These are phyloP conservation scores for Tetranychus urticae DNA, from an alignment of 1,140 invertebrate genomes.

Conservation along the genomic window DNA sequence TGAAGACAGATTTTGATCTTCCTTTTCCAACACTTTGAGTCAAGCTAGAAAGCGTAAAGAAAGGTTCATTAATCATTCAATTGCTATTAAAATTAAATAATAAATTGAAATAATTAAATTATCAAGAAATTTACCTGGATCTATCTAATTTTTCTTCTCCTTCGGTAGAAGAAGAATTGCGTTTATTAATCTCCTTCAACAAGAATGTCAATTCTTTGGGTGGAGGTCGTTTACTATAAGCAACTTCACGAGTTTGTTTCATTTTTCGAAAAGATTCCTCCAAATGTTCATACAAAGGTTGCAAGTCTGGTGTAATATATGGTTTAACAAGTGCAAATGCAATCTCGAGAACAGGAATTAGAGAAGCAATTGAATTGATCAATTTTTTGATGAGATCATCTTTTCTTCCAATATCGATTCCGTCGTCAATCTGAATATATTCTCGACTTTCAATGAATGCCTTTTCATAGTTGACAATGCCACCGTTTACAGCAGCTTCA, in stretches of 20 bases:
- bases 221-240: conserved; percentile 37
- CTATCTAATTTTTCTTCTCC: not conserved
- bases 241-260: conserved; percentile 43
- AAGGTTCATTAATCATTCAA: not conserved
- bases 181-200: not conserved
- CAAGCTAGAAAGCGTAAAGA: not conserved
- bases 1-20: not conserved
- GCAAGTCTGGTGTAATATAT: conserved; percentile 49
- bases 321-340: conserved; percentile 53
- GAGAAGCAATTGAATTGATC: conserved; percentile 10
- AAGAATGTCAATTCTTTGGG: conserved; percentile 1
- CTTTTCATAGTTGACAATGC: conserved; percentile 76
- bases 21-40: not conserved
- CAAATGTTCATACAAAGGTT: conserved; percentile 56
- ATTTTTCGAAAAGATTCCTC: conserved; percentile 48
- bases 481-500: conserved; percentile 85
- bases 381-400: not conserved
- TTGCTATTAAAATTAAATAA: no score
- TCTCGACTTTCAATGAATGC: conserved; percentile 39
- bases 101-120: not conserved
- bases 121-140: not conserved
- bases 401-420: not conserved
- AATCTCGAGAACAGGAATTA: conserved; percentile 43
- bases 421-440: not conserved
- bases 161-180: not conserved